Conservation (phyloP, 1,140 invertebrate genomes). For the Oreohelix idahoensis region DNA sequence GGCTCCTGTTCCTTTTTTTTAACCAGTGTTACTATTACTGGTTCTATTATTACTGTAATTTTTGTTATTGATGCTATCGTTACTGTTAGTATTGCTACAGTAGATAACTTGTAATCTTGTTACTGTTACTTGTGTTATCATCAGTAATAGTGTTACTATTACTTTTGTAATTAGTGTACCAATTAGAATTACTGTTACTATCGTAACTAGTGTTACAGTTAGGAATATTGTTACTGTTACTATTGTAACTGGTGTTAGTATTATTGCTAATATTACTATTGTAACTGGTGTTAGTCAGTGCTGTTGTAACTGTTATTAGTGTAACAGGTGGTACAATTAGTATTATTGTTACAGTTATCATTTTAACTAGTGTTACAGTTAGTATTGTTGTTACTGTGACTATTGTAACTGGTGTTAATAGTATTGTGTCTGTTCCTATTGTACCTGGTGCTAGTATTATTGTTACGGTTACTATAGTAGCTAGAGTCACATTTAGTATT, state of each 20-base stretch:
- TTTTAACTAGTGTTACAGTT: neutral
- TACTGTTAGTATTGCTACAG: neutral
- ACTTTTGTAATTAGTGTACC: neutral
- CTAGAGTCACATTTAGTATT: neutral
- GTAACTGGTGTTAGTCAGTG: neutral
- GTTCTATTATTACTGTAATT: too few relatives aligned
- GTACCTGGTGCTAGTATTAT: neutral
- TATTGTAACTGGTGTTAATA: neutral
- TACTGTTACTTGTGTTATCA: neutral
- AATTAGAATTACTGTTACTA: neutral
- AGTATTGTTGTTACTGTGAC: neutral
- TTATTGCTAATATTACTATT: neutral
- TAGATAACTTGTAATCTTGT: neutral
- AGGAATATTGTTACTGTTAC: neutral
- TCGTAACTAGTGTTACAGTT: neutral
- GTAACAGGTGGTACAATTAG: too few relatives aligned
- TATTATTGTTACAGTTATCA: neutral
- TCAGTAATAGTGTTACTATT: neutral
- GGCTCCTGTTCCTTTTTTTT: too few relatives aligned
- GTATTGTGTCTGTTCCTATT: neutral
- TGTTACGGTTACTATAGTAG: neutral
- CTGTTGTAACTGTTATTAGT: neutral
- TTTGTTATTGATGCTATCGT: neutral
- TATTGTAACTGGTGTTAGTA: neutral
- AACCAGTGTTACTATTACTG: too few relatives aligned